These are phyloP conservation scores for Aphelinus atriplicis DNA, from an alignment of 1,140 invertebrate species.

Conservation along the genomic window DNA sequence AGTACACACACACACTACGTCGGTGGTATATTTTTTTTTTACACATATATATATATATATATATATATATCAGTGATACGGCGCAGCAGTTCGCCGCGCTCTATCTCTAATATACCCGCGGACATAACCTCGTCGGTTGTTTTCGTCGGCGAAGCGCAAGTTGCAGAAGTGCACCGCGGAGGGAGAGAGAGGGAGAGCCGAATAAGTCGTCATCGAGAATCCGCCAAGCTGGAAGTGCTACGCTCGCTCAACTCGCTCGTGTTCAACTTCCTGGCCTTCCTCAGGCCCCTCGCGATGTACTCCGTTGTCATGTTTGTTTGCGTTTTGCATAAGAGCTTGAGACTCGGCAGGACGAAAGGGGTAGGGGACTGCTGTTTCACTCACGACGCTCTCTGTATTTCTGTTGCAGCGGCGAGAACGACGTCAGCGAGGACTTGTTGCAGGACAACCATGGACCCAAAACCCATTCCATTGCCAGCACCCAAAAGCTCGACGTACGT, in stretches of 20 bases:
- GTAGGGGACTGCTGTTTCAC: no score
- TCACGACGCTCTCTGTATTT: background rate
- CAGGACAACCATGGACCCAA: constrained; percentile 43
- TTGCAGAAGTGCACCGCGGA: no score
- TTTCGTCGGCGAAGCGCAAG: no score
- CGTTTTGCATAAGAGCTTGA: background rate
- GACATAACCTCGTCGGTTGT: no score
- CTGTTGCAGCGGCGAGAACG: constrained; percentile 18
- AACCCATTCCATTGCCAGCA: constrained; percentile 58
- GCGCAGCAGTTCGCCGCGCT: no score
- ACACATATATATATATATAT: no score
- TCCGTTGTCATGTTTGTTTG: constrained; percentile 24
- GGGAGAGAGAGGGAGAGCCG: no score
- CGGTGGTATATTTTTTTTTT: no score
- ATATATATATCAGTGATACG: no score
- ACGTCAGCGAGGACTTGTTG: constrained; percentile 1
- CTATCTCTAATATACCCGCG: no score
- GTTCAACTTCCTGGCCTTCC: background rate
- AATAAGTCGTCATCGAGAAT: background rate
- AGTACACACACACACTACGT: no score
- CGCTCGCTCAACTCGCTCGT: background rate
- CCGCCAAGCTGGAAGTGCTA: constrained; percentile 13
- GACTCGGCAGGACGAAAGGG: no score
- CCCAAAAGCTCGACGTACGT: constrained; percentile 64
- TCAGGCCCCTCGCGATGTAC: background rate